Conservation (phyloP, 1,140 invertebrate species). For the Meloidogyne chitwoodi region DNA sequence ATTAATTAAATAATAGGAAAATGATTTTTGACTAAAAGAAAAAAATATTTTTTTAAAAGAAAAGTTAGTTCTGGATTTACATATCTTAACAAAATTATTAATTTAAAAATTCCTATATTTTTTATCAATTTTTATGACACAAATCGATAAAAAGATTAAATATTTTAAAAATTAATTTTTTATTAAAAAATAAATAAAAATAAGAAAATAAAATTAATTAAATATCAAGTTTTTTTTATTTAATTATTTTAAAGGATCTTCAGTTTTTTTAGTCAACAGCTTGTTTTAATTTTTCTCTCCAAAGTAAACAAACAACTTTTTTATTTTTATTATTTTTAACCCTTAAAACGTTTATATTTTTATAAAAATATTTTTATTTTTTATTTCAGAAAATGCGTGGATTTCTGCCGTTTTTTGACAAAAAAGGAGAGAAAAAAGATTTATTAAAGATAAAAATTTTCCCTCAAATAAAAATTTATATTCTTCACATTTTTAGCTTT, state of each 20-base stretch:
- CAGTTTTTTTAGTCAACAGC: neutral
- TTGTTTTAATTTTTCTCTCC: neutral
- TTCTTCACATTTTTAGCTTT: neutral
- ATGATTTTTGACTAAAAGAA: too few species aligned
- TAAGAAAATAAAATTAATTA: too few species aligned
- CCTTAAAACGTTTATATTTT: neutral
- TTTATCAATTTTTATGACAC: too few species aligned
- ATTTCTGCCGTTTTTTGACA: neutral
- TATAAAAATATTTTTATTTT: neutral
- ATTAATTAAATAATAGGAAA: too few species aligned
- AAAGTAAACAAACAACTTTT: neutral
- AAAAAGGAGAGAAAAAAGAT: neutral
- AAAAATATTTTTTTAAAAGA: too few species aligned
- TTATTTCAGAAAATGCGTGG: neutral
- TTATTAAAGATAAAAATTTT: neutral
- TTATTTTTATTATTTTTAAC: neutral
- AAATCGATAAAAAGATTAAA: too few species aligned
- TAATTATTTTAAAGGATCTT: neutral
- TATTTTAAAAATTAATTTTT: too few species aligned
- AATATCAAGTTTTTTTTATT: too few species aligned
- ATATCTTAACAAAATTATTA: too few species aligned
- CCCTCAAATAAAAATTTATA: neutral
- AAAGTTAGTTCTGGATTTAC: too few species aligned
- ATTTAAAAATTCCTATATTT: too few species aligned
- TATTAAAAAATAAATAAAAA: too few species aligned